A percentile compares a stretch with the other conserved stretches of the same genome.
Conservation (phyloP, 2,888 invertebrate genomes). For the Drosophila pseudotakahashii region DNA sequence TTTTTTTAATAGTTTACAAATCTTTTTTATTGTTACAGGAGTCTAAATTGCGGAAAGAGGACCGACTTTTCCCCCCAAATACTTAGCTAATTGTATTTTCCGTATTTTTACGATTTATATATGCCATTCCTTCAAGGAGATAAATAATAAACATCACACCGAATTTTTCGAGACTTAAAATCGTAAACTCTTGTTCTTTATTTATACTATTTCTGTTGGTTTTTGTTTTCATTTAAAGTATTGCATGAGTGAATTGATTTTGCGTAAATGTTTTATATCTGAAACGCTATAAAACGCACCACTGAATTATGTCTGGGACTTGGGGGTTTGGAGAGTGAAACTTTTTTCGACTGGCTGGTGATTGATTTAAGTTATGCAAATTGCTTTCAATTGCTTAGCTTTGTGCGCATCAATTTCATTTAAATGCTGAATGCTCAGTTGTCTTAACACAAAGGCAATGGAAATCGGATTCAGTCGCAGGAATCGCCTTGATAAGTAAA, state of each 20-base stretch:
- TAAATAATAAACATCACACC: slow-evolving; percentile 23
- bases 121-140: background rate
- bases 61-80: background rate
- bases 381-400: slow-evolving; percentile 47
- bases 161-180: slow-evolving; percentile 55
- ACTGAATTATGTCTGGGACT: slow-evolving; percentile 62
- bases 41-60: slow-evolving; percentile 22
- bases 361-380: slow-evolving; percentile 29
- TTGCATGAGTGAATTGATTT: slow-evolving; percentile 49
- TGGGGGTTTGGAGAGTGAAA: slow-evolving; percentile 5
- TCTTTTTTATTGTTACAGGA: slow-evolving; percentile 15
- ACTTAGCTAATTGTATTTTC: background rate
- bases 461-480: slow-evolving; percentile 24
- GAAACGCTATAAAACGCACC: slow-evolving; percentile 73
- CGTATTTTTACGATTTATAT: background rate
- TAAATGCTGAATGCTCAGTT: slow-evolving; percentile 60
- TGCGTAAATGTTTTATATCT: slow-evolving; percentile 67
- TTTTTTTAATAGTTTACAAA: background rate
- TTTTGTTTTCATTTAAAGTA: slow-evolving; percentile 36
- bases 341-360: slow-evolving; percentile 26
- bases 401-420: slow-evolving; percentile 70
- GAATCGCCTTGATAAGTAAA: slow-evolving; percentile 23
- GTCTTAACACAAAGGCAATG: slow-evolving; percentile 41
- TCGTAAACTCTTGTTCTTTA: slow-evolving; percentile 60
- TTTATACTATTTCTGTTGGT: slow-evolving; percentile 45